These are phyloP conservation scores for Hippocampus guttulatus DNA, from an alignment of 2,113 vertebrate species.

Conservation along the genomic window DNA sequence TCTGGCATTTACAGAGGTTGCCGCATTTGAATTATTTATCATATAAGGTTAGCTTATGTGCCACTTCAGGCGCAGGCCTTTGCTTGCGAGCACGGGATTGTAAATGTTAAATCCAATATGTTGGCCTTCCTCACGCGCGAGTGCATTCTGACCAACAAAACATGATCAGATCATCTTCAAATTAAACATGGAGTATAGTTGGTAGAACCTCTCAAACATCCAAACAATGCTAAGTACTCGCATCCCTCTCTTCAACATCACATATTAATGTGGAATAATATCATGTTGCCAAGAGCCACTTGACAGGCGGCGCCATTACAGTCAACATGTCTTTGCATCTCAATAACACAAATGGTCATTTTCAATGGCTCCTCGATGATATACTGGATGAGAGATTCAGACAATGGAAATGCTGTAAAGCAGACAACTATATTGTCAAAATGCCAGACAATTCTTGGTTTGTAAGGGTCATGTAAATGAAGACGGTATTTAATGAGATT, in stretches of 20 bases:
- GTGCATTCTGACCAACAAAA: constrained; percentile 39
- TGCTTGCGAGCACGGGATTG: constrained; percentile 53
- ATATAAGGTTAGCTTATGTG: constrained; percentile 65
- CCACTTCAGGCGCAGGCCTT: constrained; percentile 42
- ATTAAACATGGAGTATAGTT: constrained; percentile 33
- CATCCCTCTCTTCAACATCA: not conserved
- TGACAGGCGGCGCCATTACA: constrained; percentile 42
- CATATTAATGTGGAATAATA: constrained; percentile 16
- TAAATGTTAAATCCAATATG: constrained; percentile 67
- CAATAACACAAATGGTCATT: not conserved
- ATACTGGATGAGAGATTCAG: not conserved
- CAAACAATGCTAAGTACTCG: constrained; percentile 18
- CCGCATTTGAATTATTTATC: constrained; percentile 76
- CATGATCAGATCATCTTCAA: constrained; percentile 38
- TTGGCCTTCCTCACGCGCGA: constrained; percentile 40
- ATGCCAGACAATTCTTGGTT: not conserved
- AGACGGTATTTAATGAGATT: too few species aligned
- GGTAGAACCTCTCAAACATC: constrained; percentile 12
- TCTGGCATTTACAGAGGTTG: constrained; percentile 69
- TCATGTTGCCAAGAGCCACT: constrained; percentile 9
- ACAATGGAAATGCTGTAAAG: too few species aligned
- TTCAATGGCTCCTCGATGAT: not conserved
- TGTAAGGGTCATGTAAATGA: too few species aligned
- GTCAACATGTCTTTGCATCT: constrained; percentile 1
- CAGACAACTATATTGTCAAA: too few species aligned